Conservation (phyloP, 2,888 invertebrate genomes). For the Anaspis maculata region DNA sequence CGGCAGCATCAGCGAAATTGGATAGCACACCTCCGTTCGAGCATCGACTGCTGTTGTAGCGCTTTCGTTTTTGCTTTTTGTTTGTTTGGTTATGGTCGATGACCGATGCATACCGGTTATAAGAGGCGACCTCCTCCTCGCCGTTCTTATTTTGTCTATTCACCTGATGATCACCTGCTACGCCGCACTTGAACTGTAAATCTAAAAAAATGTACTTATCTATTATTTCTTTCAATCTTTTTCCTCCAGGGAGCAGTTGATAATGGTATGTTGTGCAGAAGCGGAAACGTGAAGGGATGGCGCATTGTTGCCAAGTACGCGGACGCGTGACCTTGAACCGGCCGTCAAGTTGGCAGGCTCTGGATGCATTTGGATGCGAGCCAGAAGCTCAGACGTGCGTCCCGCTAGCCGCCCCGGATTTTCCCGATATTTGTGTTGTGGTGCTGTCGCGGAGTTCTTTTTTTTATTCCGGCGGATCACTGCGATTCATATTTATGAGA, state of each 20-base stretch:
- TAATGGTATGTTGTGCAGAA: background rate
- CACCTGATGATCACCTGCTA: background rate
- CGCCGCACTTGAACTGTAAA: background rate
- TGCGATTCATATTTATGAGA: no score
- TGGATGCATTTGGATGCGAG: slow-evolving; percentile 10
- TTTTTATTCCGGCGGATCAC: no score
- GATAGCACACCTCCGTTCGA: no score
- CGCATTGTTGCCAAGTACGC: slow-evolving; percentile 5
- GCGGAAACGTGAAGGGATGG: no score
- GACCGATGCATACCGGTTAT: slow-evolving; percentile 15
- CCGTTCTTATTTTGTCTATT: slow-evolving; percentile 5
- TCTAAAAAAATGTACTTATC: background rate
- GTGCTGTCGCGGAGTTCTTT: no score
- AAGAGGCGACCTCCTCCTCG: slow-evolving; percentile 9
- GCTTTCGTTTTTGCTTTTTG: slow-evolving; percentile 9
- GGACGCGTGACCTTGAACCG: slow-evolving; percentile 9
- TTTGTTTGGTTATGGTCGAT: slow-evolving; percentile 12
- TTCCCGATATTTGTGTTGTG: no score
- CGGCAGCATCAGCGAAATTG: no score
- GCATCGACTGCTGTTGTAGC: no score
- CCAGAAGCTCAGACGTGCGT: no score
- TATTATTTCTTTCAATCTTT: background rate
- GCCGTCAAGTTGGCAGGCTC: slow-evolving; percentile 7
- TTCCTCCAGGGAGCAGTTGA: background rate
- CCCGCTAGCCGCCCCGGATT: no score